Conservation (phyloP, 2,113 vertebrate species). For the Sylvietta virens region DNA sequence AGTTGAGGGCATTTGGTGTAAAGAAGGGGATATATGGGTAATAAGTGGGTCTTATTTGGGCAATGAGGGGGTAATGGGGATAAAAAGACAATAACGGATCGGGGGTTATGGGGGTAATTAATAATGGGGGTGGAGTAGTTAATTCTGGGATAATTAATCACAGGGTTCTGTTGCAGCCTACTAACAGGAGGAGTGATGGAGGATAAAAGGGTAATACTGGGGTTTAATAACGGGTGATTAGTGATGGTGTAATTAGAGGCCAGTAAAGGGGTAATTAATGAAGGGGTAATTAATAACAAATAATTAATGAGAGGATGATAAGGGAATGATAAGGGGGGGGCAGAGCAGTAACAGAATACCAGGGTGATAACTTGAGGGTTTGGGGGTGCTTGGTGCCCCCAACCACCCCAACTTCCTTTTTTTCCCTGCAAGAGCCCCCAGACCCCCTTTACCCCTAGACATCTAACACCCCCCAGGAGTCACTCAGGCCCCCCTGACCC, state of each 20-base stretch:
- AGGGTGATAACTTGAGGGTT: background rate
- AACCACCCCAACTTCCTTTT: background rate
- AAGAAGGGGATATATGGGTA: background rate
- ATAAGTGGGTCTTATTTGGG: background rate
- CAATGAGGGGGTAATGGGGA: background rate
- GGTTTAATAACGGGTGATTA: background rate
- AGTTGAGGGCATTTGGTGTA: background rate
- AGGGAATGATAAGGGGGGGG: background rate
- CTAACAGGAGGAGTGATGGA: background rate
- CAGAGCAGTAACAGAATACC: background rate
- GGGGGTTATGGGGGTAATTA: background rate
- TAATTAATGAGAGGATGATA: background rate
- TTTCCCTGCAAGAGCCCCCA: background rate
- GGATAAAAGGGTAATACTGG: background rate
- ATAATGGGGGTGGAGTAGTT: background rate
- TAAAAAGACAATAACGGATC: background rate
- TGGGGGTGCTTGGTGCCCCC: background rate
- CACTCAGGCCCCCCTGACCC: no score
- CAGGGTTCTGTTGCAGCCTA: background rate
- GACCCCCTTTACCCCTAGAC: background rate
- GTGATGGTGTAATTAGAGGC: background rate
- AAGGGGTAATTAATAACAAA: background rate
- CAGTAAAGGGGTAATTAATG: background rate
- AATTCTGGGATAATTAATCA: background rate
- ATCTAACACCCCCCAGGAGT: background rate